Percentiles rank a stretch among this genome's conserved stretches.
phyloP scores from a whole-genome alignment of 2,797 vertebrate species.

The Chaetophractus vellerosus region DNA sequence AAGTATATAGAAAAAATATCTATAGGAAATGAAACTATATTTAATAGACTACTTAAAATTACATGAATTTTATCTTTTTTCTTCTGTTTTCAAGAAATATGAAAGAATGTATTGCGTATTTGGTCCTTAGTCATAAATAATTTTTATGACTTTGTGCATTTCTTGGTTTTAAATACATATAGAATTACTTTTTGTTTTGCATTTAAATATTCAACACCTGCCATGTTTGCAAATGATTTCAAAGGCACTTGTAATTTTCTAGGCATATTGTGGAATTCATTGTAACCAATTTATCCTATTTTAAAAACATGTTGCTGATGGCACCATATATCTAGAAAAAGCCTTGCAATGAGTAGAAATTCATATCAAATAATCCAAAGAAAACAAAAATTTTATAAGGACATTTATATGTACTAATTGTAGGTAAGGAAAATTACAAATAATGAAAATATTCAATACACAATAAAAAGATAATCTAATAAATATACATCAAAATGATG shows the following conservation, averaged over 20 bases:
- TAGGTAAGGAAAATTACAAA: not conserved
- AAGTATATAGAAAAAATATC: not conserved
- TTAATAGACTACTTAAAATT: not conserved
- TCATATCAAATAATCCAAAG: not conserved
- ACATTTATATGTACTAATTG: not conserved
- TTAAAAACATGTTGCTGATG: not conserved
- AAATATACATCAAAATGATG: slow-evolving; percentile 47
- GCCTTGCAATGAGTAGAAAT: not conserved
- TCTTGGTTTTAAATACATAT: not conserved
- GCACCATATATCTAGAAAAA: not conserved
- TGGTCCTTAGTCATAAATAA: not conserved
- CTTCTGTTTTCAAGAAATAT: slow-evolving; percentile 34
- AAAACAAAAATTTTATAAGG: not conserved
- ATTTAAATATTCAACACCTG: not conserved
- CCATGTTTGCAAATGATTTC: not conserved
- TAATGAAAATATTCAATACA: not conserved
- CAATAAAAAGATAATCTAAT: not conserved
- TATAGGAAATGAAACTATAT: not conserved
- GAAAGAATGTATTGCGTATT: slow-evolving; percentile 4
- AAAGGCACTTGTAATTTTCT: slow-evolving; percentile 29
- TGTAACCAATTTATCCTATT: not conserved
- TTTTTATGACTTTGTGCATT: not conserved
- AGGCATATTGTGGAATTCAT: not conserved
- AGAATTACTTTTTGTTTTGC: not conserved
- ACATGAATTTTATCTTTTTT: not conserved